Percentiles rank a stretch among this genome's conserved stretches.
These are phyloP conservation scores for Hypomesus transpacificus DNA, from an alignment of 2,113 vertebrate genomes.

Conservation along the genomic window DNA sequence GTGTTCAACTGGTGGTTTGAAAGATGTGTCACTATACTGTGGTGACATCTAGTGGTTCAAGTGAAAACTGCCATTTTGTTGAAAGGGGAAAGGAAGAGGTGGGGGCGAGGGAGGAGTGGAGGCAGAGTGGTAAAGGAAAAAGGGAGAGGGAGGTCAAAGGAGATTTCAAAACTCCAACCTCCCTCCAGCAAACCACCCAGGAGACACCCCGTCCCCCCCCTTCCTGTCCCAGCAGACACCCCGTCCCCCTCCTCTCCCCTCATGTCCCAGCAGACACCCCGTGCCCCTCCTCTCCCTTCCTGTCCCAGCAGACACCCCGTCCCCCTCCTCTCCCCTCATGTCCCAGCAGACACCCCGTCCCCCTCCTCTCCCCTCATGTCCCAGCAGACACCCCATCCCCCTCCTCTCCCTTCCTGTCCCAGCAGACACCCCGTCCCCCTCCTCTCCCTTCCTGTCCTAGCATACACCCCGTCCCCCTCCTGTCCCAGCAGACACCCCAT, in stretches of 20 bases:
- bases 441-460: too few relatives aligned
- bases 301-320: not conserved
- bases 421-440: not conserved
- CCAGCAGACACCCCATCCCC: too few relatives aligned
- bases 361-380: not conserved
- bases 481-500: constrained; percentile 9
- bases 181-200: not conserved
- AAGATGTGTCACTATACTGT: constrained; percentile 15
- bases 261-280: constrained; percentile 9
- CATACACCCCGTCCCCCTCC: not conserved
- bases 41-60: constrained; percentile 46
- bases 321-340: not conserved
- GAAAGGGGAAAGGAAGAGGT: not conserved
- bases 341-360: not conserved
- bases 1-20: not conserved
- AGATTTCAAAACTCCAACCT: not conserved
- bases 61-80: not conserved
- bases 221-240: not conserved
- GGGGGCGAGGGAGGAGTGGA: not conserved
- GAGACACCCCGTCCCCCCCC: not conserved
- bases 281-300: too few relatives aligned
- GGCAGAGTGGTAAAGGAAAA: not conserved
- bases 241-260: not conserved
- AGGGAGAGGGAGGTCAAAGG: not conserved
- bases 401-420: too few relatives aligned